phyloP scores from a whole-genome alignment of 2,113 vertebrate species.

The Gila orcuttii region DNA sequence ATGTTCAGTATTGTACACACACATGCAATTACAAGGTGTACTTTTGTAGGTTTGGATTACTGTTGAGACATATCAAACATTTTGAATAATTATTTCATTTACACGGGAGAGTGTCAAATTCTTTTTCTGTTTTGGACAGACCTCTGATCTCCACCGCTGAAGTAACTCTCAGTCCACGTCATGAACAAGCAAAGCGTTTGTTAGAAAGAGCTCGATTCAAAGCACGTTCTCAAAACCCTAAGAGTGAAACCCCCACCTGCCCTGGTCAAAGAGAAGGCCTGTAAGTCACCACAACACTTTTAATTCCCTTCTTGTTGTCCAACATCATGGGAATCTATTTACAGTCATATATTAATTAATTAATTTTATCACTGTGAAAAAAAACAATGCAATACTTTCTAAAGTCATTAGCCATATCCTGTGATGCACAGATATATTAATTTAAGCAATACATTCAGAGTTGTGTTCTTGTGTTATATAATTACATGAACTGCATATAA shows the following conservation, averaged over 20 bases:
- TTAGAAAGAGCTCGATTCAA: constrained; percentile 88
- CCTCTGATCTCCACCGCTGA: constrained; percentile 76
- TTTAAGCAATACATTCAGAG: not conserved
- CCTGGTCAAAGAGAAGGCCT: constrained; percentile 64
- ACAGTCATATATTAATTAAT: not conserved
- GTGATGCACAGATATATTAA: not conserved
- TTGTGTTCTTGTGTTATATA: constrained; percentile 4
- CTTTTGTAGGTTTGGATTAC: not conserved
- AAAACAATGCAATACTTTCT: not conserved
- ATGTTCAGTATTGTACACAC: not conserved
- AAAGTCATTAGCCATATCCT: not conserved
- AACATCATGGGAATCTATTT: not conserved
- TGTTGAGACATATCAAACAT: not conserved
- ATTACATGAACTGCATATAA: not conserved
- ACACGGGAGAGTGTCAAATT: not conserved
- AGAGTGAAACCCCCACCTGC: constrained; percentile 80
- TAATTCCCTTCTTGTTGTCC: not conserved
- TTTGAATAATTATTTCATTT: not conserved
- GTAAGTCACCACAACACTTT: constrained; percentile 73
- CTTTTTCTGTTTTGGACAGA: constrained; percentile 66
- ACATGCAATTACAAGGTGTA: not conserved
- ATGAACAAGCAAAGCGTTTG: constrained; percentile 88
- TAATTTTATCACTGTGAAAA: not conserved
- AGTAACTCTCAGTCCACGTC: constrained; percentile 83
- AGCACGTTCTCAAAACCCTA: constrained; percentile 83